These are phyloP conservation scores for Apis cerana DNA, from an alignment of 1,140 invertebrate genomes.

Conservation along the genomic window DNA sequence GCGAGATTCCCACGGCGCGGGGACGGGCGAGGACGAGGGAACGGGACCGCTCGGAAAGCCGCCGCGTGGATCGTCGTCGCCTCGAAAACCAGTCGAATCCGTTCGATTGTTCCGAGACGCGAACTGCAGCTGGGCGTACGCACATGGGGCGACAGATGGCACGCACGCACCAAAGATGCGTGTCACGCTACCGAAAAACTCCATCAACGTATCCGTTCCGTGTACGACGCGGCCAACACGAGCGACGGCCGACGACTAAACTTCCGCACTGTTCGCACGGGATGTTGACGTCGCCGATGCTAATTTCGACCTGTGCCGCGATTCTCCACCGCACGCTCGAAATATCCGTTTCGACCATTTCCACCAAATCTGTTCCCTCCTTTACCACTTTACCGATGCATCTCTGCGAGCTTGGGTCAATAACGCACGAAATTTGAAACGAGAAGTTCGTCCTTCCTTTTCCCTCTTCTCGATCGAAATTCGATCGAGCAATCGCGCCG, in stretches of 20 bases:
- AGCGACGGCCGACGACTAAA: background rate
- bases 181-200: slow-evolving; percentile 14
- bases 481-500: too few relatives aligned
- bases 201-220: slow-evolving; percentile 18
- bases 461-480: too few relatives aligned
- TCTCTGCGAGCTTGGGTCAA: too few relatives aligned
- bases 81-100: slow-evolving; percentile 24
- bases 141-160: slow-evolving; percentile 75
- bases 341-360: too few relatives aligned
- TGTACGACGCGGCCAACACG: background rate
- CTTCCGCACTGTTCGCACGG: too few relatives aligned
- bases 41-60: background rate
- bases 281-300: too few relatives aligned
- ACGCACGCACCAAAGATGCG: slow-evolving; percentile 63
- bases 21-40: background rate
- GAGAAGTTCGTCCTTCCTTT: too few relatives aligned
- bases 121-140: background rate
- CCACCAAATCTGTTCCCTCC: too few relatives aligned
- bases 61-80: slow-evolving; percentile 1
- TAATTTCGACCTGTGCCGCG: too few relatives aligned
- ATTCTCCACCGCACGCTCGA: too few relatives aligned
- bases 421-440: too few relatives aligned
- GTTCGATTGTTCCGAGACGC: slow-evolving; percentile 13
- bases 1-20: slow-evolving; percentile 40
- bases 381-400: too few relatives aligned